These are phyloP conservation scores for Drosophila pachea DNA, from an alignment of 1,140 invertebrate genomes.

Conservation along the genomic window DNA sequence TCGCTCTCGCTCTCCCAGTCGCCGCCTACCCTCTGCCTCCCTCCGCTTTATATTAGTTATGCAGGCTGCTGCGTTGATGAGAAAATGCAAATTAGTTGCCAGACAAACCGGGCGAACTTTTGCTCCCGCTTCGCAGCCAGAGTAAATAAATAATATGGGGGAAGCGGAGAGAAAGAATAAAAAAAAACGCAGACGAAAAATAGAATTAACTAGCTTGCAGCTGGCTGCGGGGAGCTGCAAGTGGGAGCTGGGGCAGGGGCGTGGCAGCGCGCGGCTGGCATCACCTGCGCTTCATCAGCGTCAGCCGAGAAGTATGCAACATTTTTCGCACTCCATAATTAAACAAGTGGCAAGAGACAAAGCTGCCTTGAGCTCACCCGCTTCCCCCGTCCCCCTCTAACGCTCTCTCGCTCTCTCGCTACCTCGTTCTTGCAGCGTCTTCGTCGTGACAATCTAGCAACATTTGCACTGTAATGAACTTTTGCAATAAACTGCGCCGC, in stretches of 20 bases:
- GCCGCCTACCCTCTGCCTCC: background rate
- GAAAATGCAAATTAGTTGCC: slow-evolving; percentile 75
- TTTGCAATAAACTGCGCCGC: slow-evolving; percentile 76
- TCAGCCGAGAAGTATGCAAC: slow-evolving; percentile 74
- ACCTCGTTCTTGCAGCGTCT: background rate
- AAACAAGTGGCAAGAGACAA: slow-evolving; percentile 71
- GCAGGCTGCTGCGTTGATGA: slow-evolving; percentile 71
- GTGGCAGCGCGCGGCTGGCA: slow-evolving; percentile 16
- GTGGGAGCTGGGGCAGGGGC: background rate
- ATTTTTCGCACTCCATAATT: slow-evolving; percentile 77
- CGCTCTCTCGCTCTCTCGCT: background rate
- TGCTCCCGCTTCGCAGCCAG: slow-evolving; percentile 50
- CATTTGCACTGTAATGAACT: slow-evolving; percentile 77
- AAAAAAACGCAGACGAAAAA: background rate
- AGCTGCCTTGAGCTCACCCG: slow-evolving; percentile 54
- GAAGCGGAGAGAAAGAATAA: slow-evolving; percentile 9
- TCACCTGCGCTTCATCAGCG: slow-evolving; percentile 73
- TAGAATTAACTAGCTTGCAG: slow-evolving; percentile 31
- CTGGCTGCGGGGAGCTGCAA: slow-evolving; percentile 6
- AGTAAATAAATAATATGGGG: slow-evolving; percentile 51
- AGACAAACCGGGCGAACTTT: slow-evolving; percentile 59
- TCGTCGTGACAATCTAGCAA: slow-evolving; percentile 46
- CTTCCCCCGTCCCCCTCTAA: background rate
- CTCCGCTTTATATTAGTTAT: slow-evolving; percentile 61
- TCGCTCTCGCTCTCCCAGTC: background rate